A percentile compares a stretch with the other conserved stretches of the same genome.
Evolutionary conservation across 1,140 invertebrate species (phyloP).

Genomic region (Drosophila cardini): DNA sequence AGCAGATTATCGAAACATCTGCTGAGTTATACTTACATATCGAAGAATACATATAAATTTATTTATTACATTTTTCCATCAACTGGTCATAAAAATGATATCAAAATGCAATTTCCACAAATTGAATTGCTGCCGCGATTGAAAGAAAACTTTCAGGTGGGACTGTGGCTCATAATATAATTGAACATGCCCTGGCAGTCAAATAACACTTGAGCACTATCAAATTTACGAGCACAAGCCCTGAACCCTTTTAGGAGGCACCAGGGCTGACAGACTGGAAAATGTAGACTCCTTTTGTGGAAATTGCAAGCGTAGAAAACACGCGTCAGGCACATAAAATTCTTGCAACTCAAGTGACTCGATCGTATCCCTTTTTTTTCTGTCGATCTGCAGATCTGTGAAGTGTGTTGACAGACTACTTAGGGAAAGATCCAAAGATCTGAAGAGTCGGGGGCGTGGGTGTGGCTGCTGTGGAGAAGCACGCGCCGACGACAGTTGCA

Average conservation of each 20-base stretch:
- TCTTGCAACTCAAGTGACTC: constrained; percentile 61
- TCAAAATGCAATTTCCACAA: constrained; percentile 57
- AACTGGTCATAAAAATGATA: constrained; percentile 71
- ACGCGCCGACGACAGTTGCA: constrained; percentile 69
- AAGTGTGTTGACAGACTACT: constrained; percentile 71
- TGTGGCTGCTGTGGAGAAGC: constrained; percentile 51
- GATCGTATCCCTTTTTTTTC: constrained; percentile 26
- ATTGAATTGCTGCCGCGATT: constrained; percentile 62
- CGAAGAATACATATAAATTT: constrained; percentile 44
- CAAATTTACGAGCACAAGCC: constrained; percentile 71
- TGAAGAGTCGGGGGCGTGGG: neutral
- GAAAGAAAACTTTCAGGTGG: constrained; percentile 27
- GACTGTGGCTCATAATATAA: constrained; percentile 15
- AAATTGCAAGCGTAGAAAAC: constrained; percentile 53
- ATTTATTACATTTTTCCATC: constrained; percentile 73
- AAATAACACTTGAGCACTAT: constrained; percentile 67
- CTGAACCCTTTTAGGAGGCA: constrained; percentile 66
- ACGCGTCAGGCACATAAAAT: constrained; percentile 30
- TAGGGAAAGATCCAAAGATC: constrained; percentile 34
- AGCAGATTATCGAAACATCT: constrained; percentile 22
- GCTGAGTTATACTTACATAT: constrained; percentile 4
- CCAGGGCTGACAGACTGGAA: constrained; percentile 8
- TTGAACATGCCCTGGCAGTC: constrained; percentile 42
- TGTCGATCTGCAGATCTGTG: constrained; percentile 6
- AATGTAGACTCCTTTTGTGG: constrained; percentile 16